phyloP scores from a whole-genome alignment of 1,140 invertebrate species.

The Stegodyphus mimosarum region DNA sequence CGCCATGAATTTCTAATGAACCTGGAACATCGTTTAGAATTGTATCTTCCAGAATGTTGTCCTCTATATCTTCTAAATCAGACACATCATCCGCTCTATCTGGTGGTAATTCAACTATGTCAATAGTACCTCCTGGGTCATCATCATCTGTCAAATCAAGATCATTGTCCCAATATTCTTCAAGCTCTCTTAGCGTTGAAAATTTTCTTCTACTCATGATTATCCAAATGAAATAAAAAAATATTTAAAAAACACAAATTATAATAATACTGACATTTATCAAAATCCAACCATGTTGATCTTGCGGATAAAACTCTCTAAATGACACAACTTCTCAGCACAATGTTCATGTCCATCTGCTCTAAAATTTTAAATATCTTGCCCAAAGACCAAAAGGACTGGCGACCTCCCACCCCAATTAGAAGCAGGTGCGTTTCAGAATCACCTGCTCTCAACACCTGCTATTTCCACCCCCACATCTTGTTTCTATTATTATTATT shows the following conservation, averaged over 20 bases:
- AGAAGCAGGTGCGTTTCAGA: slow-evolving; percentile 17
- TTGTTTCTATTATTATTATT: slow-evolving; percentile 41
- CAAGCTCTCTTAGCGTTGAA: slow-evolving; percentile 39
- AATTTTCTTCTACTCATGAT: slow-evolving; percentile 38
- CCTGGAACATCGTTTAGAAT: slow-evolving; percentile 35
- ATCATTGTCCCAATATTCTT: slow-evolving; percentile 38
- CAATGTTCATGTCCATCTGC: slow-evolving; percentile 31
- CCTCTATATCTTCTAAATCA: slow-evolving; percentile 38
- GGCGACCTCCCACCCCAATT: slow-evolving; percentile 17
- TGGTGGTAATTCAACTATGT: slow-evolving; percentile 39
- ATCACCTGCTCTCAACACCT: slow-evolving; percentile 12
- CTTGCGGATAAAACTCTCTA: slow-evolving; percentile 39
- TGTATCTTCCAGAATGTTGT: slow-evolving; percentile 39
- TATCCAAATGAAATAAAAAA: slow-evolving; percentile 29
- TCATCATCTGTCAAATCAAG: slow-evolving; percentile 27
- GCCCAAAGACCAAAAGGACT: too few species aligned
- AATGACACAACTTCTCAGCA: slow-evolving; percentile 35
- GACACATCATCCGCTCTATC: slow-evolving; percentile 38
- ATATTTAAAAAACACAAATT: too few species aligned
- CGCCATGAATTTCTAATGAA: slow-evolving; percentile 40
- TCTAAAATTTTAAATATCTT: slow-evolving; percentile 39
- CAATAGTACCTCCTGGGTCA: slow-evolving; percentile 13
- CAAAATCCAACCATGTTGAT: slow-evolving; percentile 36
- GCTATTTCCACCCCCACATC: slow-evolving; percentile 34
- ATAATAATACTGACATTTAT: slow-evolving; percentile 35